Base-by-base conservation (phyloP, 1,140 invertebrate genomes). In the Brachionus paranguensis region DNA sequence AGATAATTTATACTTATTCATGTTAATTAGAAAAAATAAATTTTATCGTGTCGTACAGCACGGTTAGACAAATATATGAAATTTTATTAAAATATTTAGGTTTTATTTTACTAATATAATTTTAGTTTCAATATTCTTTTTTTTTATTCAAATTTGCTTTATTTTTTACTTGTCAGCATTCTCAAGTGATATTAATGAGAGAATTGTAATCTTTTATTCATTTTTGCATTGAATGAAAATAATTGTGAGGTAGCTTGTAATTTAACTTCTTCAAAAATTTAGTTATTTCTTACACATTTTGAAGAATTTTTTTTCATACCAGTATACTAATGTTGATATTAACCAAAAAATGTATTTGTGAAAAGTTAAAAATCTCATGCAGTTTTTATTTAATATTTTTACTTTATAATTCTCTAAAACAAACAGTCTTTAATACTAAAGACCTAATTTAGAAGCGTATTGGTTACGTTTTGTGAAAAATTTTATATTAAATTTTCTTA, bases 351-450 rank as follows among this genome's bases (percentile, higher is more conserved):
- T 60, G n/a, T 60, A 60, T 60, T 60, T 60, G 27, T 60, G 53
- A 60, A 60, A 76, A 74, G n/a, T 50, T 76, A 14, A 10, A 76
- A 76, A 76, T 74, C 72, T 76, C 72, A 76, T 76, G 72, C 72
- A 76, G 50, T 76, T 37, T 47, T 14, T 33, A n/a, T 53, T 76
- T 29, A 50, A 27, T 76, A 24, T 24, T 50, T 43, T 43, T 74
- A 24, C 20, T 43, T 74, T 43, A 43, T 74, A 43, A 33, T 68
- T 33, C 27, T 68, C 27, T 68, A 41, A 68, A 68, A 33, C 27
- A 68, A 68, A 68, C 65, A 33, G 12, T 14, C 14, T 68, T 68
- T 33, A 68, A 68, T 60, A 60, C 17, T 24, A 60, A 60, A 60
- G 53, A 24, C 53, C 53, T 24, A 60, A 60, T 70, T 70, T 70